Conservation (phyloP, 2,888 invertebrate genomes). For the Anthophora plumipes region DNA sequence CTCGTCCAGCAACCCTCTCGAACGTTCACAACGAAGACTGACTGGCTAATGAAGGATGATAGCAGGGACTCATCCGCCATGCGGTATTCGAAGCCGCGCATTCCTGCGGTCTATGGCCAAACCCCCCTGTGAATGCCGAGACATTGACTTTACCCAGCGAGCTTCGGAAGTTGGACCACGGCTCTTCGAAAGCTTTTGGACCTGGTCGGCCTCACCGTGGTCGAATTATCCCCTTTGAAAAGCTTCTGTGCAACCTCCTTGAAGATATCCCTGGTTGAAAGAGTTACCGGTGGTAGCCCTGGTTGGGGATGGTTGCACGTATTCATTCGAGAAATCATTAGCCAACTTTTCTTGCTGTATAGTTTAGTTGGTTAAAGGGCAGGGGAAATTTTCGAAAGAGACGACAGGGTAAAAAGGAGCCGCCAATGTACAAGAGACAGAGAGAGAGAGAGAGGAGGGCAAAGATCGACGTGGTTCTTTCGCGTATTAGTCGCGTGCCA, state of each 20-base stretch:
- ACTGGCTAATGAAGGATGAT: conserved; percentile 72
- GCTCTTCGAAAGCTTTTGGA: conserved; percentile 57
- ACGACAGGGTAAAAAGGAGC: conserved; percentile 7
- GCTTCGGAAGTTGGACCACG: conserved; percentile 61
- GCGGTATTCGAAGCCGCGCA: conserved; percentile 67
- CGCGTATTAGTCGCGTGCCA: conserved; percentile 58
- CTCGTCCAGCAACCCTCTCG: conserved; percentile 39
- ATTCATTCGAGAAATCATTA: conserved; percentile 58
- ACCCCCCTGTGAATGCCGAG: conserved; percentile 62
- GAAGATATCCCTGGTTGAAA: conserved; percentile 53
- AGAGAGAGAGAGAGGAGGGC: neutral
- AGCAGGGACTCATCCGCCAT: conserved; percentile 59
- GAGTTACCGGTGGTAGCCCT: conserved; percentile 36
- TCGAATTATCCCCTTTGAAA: conserved; percentile 68
- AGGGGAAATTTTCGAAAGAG: conserved; percentile 23
- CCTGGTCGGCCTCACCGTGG: conserved; percentile 37
- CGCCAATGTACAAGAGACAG: neutral
- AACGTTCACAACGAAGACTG: conserved; percentile 50
- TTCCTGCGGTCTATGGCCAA: conserved; percentile 64
- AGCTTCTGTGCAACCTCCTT: conserved; percentile 17
- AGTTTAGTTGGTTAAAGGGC: no score
- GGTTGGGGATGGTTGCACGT: conserved; percentile 5
- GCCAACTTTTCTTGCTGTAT: conserved; percentile 48
- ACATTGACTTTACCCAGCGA: conserved; percentile 65
- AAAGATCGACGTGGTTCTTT: conserved; percentile 46